Evolutionary conservation across 2,888 invertebrate genomes (phyloP), one percentile per base, ranked within the genome.

Genomic region (Chirona hameri): DNA sequence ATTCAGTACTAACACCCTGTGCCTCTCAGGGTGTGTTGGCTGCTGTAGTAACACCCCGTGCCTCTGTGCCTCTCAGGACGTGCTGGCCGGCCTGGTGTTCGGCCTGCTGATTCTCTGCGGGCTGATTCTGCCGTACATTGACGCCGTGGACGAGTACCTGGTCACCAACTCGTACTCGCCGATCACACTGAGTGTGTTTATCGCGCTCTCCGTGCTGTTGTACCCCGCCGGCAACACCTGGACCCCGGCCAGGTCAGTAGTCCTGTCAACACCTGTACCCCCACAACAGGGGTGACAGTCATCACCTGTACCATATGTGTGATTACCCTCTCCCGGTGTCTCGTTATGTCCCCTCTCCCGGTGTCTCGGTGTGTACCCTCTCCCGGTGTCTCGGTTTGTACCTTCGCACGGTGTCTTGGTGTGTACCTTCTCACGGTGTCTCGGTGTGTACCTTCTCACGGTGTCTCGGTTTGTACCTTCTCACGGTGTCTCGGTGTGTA

Each of bases 211-310:
- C 1, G 80, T 80, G 80, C 80, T 80, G 18, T 29, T 80, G 52
- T 80, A 80, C 52, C 80, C 80, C 27, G 48, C 80, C 15, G 80
- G 80, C 52, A 80, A 48, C 80, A 80, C 76, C 21, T 76, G 76
- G 76, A 76, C 76, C 4, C 76, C 76, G 1, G 76, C 76, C 76
- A 76, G 76, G 76, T 76, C 21, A 46, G 46, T 52, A 18, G 52
- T 18, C 39, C 39, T 39, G 7, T 39, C 39, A 39, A 39, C 39
- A 39, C 39, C 39, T 39, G 39, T 39, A 39, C 39, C 39, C 39
- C 39, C 4, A 39, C 31, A 31, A 12, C 89, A 94, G 97, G 87
- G 95, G 96, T 39, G 97, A 97, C 88, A 97, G 92, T 95, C 1
- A 39, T 5, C 39, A 39, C 39, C 39, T 39, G 39, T 39, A 39